Evolutionary conservation across 1,140 invertebrate species (phyloP).

Genomic region (Mercenaria mercenaria): DNA sequence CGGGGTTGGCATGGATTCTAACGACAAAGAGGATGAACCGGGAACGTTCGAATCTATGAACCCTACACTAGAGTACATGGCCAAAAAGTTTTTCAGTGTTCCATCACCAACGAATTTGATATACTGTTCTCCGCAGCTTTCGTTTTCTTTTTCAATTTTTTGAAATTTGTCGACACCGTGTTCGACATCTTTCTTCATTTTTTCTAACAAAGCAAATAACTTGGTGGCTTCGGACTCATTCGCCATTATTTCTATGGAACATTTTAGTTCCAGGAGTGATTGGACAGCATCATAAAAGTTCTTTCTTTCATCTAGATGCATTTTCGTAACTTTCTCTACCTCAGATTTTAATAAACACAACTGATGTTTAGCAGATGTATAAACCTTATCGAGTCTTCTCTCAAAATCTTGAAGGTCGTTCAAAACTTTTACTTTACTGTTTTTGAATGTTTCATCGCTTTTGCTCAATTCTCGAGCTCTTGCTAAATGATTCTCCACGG

Average conservation of each 20-base stretch:
- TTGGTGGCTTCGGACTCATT: background rate
- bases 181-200: background rate
- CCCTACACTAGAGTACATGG: constrained; percentile 32
- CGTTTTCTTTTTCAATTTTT: background rate
- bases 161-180: background rate
- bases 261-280: constrained; percentile 38
- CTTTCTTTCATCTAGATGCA: constrained; percentile 47
- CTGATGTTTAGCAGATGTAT: constrained; percentile 36
- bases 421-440: constrained; percentile 9
- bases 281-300: constrained; percentile 40
- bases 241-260: constrained; percentile 1
- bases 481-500: constrained; percentile 22
- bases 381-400: background rate
- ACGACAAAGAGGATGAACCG: background rate
- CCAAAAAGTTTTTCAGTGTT: constrained; percentile 13
- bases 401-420: constrained; percentile 32
- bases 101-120: constrained; percentile 25
- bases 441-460: constrained; percentile 30
- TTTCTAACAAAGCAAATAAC: background rate
- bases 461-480: constrained; percentile 20
- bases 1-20: background rate
- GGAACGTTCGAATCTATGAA: constrained; percentile 49
- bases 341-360: background rate
- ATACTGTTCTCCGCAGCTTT: background rate
- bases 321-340: constrained; percentile 3